Evolutionary conservation across 1,140 invertebrate species (phyloP), one percentile per base, ranked within the genome.

Genomic region (Pemphigus obesinymphae): DNA sequence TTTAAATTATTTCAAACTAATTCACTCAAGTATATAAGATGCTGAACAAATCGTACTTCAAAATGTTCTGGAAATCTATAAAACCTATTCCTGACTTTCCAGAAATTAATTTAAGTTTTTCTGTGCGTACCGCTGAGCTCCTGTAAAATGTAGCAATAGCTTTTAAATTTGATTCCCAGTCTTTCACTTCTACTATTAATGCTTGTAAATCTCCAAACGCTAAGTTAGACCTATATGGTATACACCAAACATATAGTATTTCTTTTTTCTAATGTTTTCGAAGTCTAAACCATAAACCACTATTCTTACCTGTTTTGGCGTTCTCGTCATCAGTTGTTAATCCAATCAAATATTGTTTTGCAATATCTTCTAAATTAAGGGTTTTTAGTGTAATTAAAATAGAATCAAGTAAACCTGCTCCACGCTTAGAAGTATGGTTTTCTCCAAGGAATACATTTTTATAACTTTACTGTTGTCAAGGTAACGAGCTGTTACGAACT

Each of bases 1-100:
- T 45, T 53, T 43, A 82, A 66, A 66, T 82, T 82, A 5, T 82
- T 80, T 29, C 76, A 80, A 61, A 80, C 53, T 34, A 53, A 53
- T 48, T 68, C 63, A 48, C 55, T 48, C 50, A 82, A 66, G 43
- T 70, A 70, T 37, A 37, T n/a, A 26, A 70, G 45, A 58, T 82
- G 80, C 34, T 82, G 26, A 66, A 48, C 40, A 70, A 82, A 82
- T 82, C 80, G 50, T 8, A 82, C 78, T 61, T 63, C 53, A 63
- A 63, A 61, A 53, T 82, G n/a, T 37, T 45, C 53, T 58, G 78
- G 78, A 13, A 66, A 58, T 31, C 53, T 55, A 61, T 82, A 63
- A 13, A 66, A 53, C 34, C n/a, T 61, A 15, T 82, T 55, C 43
- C 31, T 53, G 31, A 50, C 58, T 23, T 15, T 61, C 17, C 55